Evolutionary conservation across 2,113 vertebrate species (phyloP).

Genomic region (Stigmatopora nigra): DNA sequence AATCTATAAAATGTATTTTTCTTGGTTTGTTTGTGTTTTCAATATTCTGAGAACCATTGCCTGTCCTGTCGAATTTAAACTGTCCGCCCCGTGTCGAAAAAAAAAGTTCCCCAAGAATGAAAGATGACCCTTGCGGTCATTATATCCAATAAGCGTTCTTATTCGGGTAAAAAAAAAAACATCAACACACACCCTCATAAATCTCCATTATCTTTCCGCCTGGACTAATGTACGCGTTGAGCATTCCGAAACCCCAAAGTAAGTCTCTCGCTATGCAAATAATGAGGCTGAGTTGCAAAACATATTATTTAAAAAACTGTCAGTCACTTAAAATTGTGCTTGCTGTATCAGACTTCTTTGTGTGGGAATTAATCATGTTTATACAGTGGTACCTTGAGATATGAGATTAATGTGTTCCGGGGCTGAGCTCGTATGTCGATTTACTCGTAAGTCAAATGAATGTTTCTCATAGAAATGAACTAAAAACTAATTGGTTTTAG

Average conservation of each 20-base stretch:
- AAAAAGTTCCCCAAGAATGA: not conserved
- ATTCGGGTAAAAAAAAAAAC: not conserved
- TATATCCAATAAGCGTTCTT: not conserved
- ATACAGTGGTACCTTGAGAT: no score
- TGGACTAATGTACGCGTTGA: not conserved
- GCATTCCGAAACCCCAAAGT: not conserved
- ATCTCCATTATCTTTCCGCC: not conserved
- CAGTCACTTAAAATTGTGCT: not conserved
- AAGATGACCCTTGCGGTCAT: not conserved
- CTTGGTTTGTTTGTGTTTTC: no score
- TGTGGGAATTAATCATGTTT: slow-evolving; percentile 23
- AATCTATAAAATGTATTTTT: no score
- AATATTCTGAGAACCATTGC: no score
- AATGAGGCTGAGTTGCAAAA: not conserved
- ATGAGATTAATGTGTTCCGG: no score
- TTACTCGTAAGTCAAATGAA: no score
- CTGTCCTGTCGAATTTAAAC: no score
- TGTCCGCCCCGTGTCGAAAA: not conserved
- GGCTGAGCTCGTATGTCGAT: no score
- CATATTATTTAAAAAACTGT: not conserved
- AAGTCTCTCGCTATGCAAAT: not conserved
- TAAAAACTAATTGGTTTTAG: no score
- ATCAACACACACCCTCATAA: not conserved
- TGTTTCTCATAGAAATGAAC: no score
- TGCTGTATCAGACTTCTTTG: not conserved